Evolutionary conservation across 2,113 vertebrate genomes (phyloP).

Genomic region (Hippocampus zosterae): DNA sequence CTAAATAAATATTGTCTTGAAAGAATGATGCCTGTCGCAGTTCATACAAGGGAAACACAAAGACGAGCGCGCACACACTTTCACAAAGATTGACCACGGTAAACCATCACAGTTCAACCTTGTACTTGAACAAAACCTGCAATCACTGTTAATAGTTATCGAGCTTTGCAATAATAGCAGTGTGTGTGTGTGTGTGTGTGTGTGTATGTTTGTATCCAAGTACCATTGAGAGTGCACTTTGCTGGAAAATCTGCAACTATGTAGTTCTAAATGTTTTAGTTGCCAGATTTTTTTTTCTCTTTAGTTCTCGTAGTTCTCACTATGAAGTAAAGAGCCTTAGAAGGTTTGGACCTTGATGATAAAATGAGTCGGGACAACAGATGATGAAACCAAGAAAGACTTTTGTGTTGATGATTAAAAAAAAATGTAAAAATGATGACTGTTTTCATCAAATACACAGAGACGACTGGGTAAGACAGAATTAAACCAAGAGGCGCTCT

Average conservation of each 20-base stretch:
- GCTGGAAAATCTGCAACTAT: not conserved
- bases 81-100: not conserved
- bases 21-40: slow-evolving; percentile 57
- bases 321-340: not conserved
- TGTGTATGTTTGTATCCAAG: not conserved
- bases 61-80: not conserved
- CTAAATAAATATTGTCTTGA: slow-evolving; percentile 65
- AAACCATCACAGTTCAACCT: slow-evolving; percentile 1
- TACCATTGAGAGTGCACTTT: slow-evolving; percentile 1
- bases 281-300: not conserved
- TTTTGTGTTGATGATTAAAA: not conserved
- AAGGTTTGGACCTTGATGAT: not conserved
- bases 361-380: not conserved
- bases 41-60: slow-evolving; percentile 38
- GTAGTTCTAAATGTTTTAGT: not conserved
- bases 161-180: slow-evolving; percentile 17
- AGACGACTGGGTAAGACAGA: not conserved
- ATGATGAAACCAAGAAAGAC: not conserved
- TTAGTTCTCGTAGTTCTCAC: not conserved
- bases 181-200: slow-evolving; percentile 1
- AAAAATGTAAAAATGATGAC: not conserved
- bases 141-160: slow-evolving; percentile 43
- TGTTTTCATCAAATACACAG: not conserved
- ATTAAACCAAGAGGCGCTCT: not conserved
- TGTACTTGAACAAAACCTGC: slow-evolving; percentile 31